Conservation (phyloP, 2,888 invertebrate genomes). For the Atethmia centrago region DNA sequence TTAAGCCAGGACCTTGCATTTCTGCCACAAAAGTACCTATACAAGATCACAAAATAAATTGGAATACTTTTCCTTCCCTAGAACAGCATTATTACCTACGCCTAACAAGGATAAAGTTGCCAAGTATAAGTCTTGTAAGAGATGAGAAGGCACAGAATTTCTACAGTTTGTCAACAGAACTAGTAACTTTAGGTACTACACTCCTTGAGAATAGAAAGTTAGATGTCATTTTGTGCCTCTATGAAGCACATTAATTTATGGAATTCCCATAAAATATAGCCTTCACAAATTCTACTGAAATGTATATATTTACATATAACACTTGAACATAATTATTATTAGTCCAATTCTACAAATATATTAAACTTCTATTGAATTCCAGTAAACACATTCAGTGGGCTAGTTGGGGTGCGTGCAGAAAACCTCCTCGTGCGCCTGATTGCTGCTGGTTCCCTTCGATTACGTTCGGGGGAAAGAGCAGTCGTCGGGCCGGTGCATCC, state of each 20-base stretch:
- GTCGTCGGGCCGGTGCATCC: too few species aligned
- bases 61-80: conserved; percentile 21
- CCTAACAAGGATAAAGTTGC: conserved; percentile 38
- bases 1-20: conserved; percentile 2
- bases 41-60: conserved; percentile 31
- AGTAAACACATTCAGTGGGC: conserved; percentile 11
- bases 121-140: conserved; percentile 30
- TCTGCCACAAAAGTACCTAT: conserved; percentile 5
- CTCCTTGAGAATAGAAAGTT: conserved; percentile 46
- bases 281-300: conserved; percentile 13
- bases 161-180: conserved; percentile 40
- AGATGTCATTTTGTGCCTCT: conserved; percentile 46
- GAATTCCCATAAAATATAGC: conserved; percentile 4
- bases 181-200: conserved; percentile 27
- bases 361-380: conserved; percentile 7
- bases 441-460: too few species aligned
- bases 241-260: conserved; percentile 30
- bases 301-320: neutral
- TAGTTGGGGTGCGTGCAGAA: too few species aligned
- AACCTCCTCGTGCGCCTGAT: too few species aligned
- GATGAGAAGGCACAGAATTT: conserved; percentile 44
- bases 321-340: neutral
- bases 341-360: neutral
- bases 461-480: too few species aligned
- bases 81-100: conserved; percentile 31